A percentile compares a stretch with the other conserved stretches of the same genome.
These are phyloP conservation scores for Mechanitis mazaeus DNA, from an alignment of 2,888 invertebrate genomes.

Conservation along the genomic window DNA sequence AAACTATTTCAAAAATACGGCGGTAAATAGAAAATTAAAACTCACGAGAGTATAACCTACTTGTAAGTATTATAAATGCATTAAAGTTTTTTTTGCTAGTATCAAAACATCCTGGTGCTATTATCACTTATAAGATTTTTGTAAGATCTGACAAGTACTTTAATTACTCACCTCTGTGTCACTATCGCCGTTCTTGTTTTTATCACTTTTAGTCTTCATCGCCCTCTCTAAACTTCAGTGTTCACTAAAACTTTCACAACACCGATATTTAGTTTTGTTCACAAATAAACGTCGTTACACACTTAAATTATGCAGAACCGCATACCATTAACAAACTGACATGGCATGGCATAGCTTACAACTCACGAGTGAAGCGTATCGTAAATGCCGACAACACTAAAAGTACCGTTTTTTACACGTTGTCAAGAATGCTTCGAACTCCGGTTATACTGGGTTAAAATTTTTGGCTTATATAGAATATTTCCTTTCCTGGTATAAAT, in stretches of 20 bases:
- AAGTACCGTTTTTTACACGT: slow-evolving; percentile 34
- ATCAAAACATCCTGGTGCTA: not conserved
- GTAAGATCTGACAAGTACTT: slow-evolving; percentile 13
- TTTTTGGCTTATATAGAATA: slow-evolving; percentile 41
- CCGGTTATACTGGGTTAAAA: slow-evolving; percentile 23
- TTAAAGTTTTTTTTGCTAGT: not conserved
- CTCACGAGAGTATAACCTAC: not conserved
- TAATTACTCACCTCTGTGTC: slow-evolving; percentile 73
- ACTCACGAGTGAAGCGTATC: slow-evolving; percentile 42
- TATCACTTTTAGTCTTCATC: slow-evolving; percentile 78
- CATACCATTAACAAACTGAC: slow-evolving; percentile 66
- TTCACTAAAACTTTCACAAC: slow-evolving; percentile 61
- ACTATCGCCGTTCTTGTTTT: slow-evolving; percentile 74
- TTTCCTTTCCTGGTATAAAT: slow-evolving; percentile 59
- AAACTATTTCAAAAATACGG: slow-evolving; percentile 16
- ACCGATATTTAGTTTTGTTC: slow-evolving; percentile 47
- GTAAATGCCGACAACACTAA: slow-evolving; percentile 54
- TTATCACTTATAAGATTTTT: slow-evolving; percentile 11
- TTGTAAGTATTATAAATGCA: not conserved
- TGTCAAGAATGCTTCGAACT: slow-evolving; percentile 18
- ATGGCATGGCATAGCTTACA: slow-evolving; percentile 51
- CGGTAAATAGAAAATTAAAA: slow-evolving; percentile 8
- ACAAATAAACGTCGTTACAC: slow-evolving; percentile 52
- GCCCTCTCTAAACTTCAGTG: slow-evolving; percentile 69
- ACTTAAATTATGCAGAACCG: slow-evolving; percentile 62